phyloP scores from a whole-genome alignment of 2,113 vertebrate genomes.

The Cyphomyrus plagiostoma region DNA sequence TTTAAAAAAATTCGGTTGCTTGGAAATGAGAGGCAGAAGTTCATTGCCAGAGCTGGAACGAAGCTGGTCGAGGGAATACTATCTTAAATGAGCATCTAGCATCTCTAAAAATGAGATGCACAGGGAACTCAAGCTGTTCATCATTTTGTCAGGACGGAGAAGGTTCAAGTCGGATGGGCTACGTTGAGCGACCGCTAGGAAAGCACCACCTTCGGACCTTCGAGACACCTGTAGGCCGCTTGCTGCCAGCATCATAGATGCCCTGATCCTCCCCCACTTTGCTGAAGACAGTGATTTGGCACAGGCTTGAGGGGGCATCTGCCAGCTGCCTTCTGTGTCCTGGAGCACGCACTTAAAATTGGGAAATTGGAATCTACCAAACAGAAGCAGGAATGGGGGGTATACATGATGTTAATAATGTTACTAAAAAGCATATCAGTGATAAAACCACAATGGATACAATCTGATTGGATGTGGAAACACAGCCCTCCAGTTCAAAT shows the following conservation, averaged over 20 bases:
- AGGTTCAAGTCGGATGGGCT: neutral
- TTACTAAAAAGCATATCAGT: neutral
- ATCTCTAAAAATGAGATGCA: neutral
- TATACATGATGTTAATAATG: neutral
- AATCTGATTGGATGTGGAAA: neutral
- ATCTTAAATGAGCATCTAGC: constrained; percentile 15
- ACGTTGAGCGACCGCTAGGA: neutral
- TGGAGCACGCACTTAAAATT: neutral
- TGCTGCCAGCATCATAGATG: neutral
- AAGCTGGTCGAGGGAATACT: neutral
- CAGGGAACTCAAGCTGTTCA: neutral
- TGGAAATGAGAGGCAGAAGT: neutral
- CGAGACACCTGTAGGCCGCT: neutral
- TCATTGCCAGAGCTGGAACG: neutral
- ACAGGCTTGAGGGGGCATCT: neutral
- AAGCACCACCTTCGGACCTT: neutral
- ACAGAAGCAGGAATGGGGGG: neutral
- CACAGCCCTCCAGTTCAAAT: constrained; percentile 19
- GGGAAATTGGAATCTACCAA: neutral
- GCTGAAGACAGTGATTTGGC: neutral
- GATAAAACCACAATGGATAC: neutral
- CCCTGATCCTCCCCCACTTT: neutral
- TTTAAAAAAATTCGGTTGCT: neutral
- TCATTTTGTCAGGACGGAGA: neutral
- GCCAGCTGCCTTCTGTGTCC: neutral